Evolutionary conservation across 2,888 invertebrate genomes (phyloP).

Genomic region (Argyresthia goedartella): DNA sequence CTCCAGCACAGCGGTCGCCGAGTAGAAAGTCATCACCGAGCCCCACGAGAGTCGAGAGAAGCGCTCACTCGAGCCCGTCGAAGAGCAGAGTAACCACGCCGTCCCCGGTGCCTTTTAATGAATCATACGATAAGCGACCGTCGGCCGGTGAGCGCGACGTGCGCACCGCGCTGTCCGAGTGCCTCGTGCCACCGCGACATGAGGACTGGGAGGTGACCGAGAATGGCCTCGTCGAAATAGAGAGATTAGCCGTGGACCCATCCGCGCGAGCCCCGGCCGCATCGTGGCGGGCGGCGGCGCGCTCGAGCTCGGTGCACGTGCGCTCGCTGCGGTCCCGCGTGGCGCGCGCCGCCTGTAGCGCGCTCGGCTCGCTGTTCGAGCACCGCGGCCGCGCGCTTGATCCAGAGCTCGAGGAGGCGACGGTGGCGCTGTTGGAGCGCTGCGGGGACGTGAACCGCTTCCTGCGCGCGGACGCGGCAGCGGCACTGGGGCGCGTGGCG

Average conservation of each 20-base stretch:
- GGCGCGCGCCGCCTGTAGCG: slow-evolving; percentile 87
- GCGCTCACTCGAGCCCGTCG: background rate
- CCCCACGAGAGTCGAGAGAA: background rate
- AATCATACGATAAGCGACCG: slow-evolving; percentile 15
- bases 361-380: slow-evolving; percentile 84
- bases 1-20: slow-evolving; percentile 10
- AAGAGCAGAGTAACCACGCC: slow-evolving; percentile 25
- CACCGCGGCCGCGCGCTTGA: slow-evolving; percentile 70
- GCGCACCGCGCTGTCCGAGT: slow-evolving; percentile 47
- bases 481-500: slow-evolving; percentile 86
- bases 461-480: slow-evolving; percentile 88
- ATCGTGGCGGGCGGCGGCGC: slow-evolving; percentile 75
- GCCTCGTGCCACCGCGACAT: slow-evolving; percentile 70
- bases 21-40: slow-evolving; percentile 25
- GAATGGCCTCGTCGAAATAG: slow-evolving; percentile 77
- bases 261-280: slow-evolving; percentile 78
- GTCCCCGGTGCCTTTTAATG: slow-evolving; percentile 26
- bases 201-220: slow-evolving; percentile 87
- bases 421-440: slow-evolving; percentile 84
- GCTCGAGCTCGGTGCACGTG: slow-evolving; percentile 81
- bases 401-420: slow-evolving; percentile 89
- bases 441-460: slow-evolving; percentile 96
- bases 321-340: slow-evolving; percentile 94
- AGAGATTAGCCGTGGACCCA: slow-evolving; percentile 77
- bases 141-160: slow-evolving; percentile 37